Evolutionary conservation across 2,888 invertebrate genomes (phyloP).

Genomic region (Leptopilina myrica): DNA sequence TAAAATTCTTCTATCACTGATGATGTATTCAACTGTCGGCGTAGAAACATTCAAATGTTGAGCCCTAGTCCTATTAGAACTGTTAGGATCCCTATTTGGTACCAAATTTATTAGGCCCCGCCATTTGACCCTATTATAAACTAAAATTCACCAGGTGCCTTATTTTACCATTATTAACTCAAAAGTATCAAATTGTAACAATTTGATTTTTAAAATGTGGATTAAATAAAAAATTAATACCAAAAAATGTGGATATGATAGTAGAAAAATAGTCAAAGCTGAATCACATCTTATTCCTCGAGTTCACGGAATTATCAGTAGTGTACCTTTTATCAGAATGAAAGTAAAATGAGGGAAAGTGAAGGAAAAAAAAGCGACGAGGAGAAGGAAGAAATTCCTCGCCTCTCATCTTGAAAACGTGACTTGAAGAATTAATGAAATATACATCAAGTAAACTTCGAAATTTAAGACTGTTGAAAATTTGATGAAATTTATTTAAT

Average conservation of each 20-base stretch:
- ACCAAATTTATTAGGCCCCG: too few species aligned
- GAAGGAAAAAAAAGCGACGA: conserved; percentile 34
- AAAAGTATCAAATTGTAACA: too few species aligned
- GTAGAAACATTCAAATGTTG: too few species aligned
- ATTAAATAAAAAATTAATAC: too few species aligned
- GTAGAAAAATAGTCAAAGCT: not conserved
- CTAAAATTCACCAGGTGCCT: too few species aligned
- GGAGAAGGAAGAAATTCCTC: conserved; percentile 45
- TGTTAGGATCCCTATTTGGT: too few species aligned
- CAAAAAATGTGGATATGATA: too few species aligned
- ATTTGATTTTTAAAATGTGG: too few species aligned
- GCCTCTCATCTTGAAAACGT: conserved; percentile 34
- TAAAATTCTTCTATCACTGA: not conserved
- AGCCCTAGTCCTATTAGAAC: too few species aligned
- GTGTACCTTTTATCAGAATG: conserved; percentile 2
- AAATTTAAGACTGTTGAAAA: conserved; percentile 3
- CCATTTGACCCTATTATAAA: too few species aligned
- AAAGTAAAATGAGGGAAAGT: conserved; percentile 37
- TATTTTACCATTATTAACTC: too few species aligned
- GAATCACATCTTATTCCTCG: not conserved
- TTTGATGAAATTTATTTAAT: conserved; percentile 1
- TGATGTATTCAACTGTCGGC: not conserved
- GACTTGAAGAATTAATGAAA: conserved; percentile 28
- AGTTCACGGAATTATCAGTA: conserved; percentile 3
- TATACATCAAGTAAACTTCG: conserved; percentile 16